Evolutionary conservation across 1,140 invertebrate genomes (phyloP), one percentile per base, ranked within the genome.

Genomic region (Polypedilum vanderplanki): DNA sequence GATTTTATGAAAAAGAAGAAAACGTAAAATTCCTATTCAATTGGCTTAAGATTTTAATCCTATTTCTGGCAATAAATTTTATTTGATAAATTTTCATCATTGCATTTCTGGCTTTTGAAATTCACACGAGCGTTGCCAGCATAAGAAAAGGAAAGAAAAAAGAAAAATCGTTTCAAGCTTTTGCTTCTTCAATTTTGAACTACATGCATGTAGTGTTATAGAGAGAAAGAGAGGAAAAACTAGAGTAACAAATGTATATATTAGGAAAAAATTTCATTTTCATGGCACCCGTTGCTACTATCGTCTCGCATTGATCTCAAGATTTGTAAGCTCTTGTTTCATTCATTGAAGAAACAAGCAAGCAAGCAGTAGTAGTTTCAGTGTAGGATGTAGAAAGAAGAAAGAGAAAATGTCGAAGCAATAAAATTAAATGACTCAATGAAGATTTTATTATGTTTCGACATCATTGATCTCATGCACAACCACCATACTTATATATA

Each of bases 21-120:
- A 33, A 33, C 24, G 24, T 33, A 33, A 33, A 33, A 33, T 33
- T 33, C 24, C 24, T 3, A 15, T 57, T 57, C 46, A 57, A 57
- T 57, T 57, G 46, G 46, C 46, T 57, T 57, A 57, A n/a, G 46
- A 57, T 57, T 57, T 57, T 57, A 57, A 57, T 57, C 46, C 46
- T 57, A 57, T 57, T n/a, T 57, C 46, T 15, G 46, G 12, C 46
- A 57, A 57, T 57, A 57, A 57, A 57, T 57, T 57, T 57, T 15
- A 57, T 57, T 57, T 57, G 46, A 57, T 57, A 57, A 57, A 57
- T 57, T 57, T 57, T 57, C n/a, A n/a, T 57, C 46, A 57, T 57
- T 57, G 12, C 46, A 57, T 57, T 15, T 57, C 46, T 57, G 46
- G 46, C n/a, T 12, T 15, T 12, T 15, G 46, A 57, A 57, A 12